phyloP scores from a whole-genome alignment of 1,140 invertebrate genomes.

The Druon quercuslanigerum region DNA sequence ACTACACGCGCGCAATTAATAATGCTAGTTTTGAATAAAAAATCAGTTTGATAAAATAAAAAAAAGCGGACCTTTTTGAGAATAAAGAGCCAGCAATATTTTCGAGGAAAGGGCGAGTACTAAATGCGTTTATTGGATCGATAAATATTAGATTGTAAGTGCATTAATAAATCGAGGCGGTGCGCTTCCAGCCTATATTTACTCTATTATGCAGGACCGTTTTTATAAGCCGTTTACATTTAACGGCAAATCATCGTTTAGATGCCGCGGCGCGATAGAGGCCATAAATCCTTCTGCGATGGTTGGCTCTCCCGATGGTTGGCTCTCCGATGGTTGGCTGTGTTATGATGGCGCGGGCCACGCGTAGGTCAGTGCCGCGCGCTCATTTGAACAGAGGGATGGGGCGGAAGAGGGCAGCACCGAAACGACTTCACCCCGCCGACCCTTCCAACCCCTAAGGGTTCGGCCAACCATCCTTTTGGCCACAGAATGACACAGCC shows the following conservation, averaged over 20 bases:
- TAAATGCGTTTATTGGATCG: slow-evolving; percentile 41
- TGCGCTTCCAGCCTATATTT: slow-evolving; percentile 71
- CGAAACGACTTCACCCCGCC: slow-evolving; percentile 41
- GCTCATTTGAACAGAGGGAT: background rate
- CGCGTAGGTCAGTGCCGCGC: slow-evolving; percentile 68
- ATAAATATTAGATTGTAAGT: slow-evolving; percentile 55
- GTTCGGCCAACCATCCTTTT: slow-evolving; percentile 3
- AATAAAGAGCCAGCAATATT: background rate
- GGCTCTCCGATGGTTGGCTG: slow-evolving; percentile 52
- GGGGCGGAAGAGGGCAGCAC: slow-evolving; percentile 63
- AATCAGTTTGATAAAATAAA: too few species aligned
- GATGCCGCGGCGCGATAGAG: slow-evolving; percentile 71
- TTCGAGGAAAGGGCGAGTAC: slow-evolving; percentile 52
- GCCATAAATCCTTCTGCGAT: slow-evolving; percentile 68
- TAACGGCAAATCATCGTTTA: slow-evolving; percentile 72
- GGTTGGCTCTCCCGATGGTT: slow-evolving; percentile 52
- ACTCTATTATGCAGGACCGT: slow-evolving; percentile 73
- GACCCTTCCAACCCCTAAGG: slow-evolving; percentile 38
- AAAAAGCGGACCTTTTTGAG: too few species aligned
- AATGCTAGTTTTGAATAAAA: too few species aligned
- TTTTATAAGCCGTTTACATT: slow-evolving; percentile 72
- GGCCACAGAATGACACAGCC: slow-evolving; percentile 49
- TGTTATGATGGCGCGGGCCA: slow-evolving; percentile 62
- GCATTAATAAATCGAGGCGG: slow-evolving; percentile 70
- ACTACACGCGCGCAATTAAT: too few species aligned